Conservation (phyloP, 2,797 vertebrate species). For the Buphagus erythrorhynchus region DNA sequence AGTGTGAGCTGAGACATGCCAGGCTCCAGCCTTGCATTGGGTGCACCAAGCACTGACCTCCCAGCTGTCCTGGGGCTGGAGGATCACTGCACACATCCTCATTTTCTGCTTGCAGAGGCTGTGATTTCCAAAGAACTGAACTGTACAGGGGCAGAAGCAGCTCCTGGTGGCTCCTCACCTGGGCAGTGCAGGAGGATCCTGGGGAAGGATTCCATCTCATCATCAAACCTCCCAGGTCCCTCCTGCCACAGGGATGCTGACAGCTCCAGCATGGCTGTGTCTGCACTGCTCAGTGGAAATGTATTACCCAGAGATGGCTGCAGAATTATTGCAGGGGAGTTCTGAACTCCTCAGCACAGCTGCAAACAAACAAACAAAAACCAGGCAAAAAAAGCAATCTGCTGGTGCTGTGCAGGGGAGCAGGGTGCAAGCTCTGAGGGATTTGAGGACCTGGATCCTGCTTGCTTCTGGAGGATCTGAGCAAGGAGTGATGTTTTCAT, state of each 20-base stretch:
- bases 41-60: background rate
- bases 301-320: background rate
- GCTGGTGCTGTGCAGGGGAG: background rate
- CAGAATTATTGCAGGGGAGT: background rate
- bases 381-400: background rate
- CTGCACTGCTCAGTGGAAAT: background rate
- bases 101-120: fast-evolving
- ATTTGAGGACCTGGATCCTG: background rate
- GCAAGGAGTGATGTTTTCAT: background rate
- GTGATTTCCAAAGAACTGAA: background rate
- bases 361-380: background rate
- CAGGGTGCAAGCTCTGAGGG: background rate
- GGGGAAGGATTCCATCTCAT: background rate
- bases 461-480: background rate
- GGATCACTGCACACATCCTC: fast-evolving
- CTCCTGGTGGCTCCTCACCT: background rate
- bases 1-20: fast-evolving
- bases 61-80: background rate
- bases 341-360: background rate
- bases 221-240: background rate
- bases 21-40: fast-evolving
- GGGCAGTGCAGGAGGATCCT: background rate
- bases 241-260: background rate
- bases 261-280: fast-evolving
- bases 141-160: background rate